Evolutionary conservation across 2,113 vertebrate species (phyloP).

Genomic region (Nipponia nippon): DNA sequence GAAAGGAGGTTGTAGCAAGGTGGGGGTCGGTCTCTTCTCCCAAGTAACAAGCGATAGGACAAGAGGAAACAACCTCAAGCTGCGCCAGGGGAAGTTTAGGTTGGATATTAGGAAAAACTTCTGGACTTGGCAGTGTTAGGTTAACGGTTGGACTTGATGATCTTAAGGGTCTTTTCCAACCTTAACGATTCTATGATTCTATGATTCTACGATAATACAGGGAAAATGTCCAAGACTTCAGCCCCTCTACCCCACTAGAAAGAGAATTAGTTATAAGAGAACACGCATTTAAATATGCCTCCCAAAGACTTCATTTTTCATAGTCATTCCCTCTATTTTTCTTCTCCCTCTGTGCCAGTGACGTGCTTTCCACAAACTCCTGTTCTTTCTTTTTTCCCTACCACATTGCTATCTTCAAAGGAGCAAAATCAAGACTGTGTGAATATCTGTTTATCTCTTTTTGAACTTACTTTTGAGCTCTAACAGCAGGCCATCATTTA

Average conservation of each 20-base stretch:
- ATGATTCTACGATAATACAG: background rate
- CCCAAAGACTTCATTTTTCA: background rate
- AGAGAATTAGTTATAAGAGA: background rate
- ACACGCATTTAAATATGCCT: background rate
- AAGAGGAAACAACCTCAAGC: too few species aligned
- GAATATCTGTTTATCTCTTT: background rate
- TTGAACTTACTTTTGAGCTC: background rate
- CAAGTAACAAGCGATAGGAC: too few species aligned
- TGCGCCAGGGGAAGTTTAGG: too few species aligned
- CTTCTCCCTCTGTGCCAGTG: background rate
- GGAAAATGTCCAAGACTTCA: background rate
- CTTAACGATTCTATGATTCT: too few species aligned
- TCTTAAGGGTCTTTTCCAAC: too few species aligned
- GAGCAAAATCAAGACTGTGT: background rate
- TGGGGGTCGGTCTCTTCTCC: too few species aligned
- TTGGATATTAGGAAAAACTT: too few species aligned
- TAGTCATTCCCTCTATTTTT: background rate
- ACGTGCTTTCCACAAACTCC: background rate
- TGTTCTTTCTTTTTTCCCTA: background rate
- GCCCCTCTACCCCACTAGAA: background rate
- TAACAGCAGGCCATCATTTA: background rate
- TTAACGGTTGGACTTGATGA: too few species aligned
- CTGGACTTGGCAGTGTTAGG: too few species aligned
- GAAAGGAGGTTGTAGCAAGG: too few species aligned
- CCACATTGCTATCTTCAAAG: background rate